phyloP scores from a whole-genome alignment of 1,140 invertebrate genomes.

The Subanguina moxae region DNA sequence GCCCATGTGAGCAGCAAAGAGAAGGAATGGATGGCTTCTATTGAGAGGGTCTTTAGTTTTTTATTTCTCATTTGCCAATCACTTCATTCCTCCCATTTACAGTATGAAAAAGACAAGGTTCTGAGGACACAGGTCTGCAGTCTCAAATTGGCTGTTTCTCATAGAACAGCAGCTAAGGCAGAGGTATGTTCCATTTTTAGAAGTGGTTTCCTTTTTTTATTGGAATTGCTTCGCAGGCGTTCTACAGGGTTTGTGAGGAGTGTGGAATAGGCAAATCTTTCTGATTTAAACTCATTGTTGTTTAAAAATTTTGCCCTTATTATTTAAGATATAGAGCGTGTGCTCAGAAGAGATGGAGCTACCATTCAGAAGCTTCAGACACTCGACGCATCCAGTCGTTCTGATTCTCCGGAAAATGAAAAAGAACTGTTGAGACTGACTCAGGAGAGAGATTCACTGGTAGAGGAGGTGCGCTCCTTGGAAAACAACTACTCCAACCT shows the following conservation, averaged over 20 bases:
- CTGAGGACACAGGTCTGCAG: slow-evolving; percentile 15
- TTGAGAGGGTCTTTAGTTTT: slow-evolving; percentile 13
- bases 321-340: slow-evolving; percentile 18
- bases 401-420: slow-evolving; percentile 5
- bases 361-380: slow-evolving; percentile 1
- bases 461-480: slow-evolving; percentile 21
- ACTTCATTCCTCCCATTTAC: slow-evolving; percentile 7
- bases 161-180: slow-evolving; percentile 11
- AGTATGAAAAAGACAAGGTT: slow-evolving; percentile 20
- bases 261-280: slow-evolving; percentile 22
- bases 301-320: background rate
- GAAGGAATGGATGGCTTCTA: slow-evolving; percentile 3
- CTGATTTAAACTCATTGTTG: slow-evolving; percentile 5
- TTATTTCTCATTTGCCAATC: background rate
- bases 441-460: slow-evolving; percentile 16
- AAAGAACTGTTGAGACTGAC: slow-evolving; percentile 16
- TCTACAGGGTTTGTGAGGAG: slow-evolving; percentile 21
- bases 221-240: background rate
- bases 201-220: too few relatives aligned
- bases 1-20: background rate
- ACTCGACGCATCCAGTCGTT: background rate
- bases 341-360: background rate
- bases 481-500: slow-evolving; percentile 30
- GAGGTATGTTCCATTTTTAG: background rate
- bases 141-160: slow-evolving; percentile 7